Evolutionary conservation across 2,113 vertebrate genomes (phyloP).

Genomic region (Lagopus leucura): DNA sequence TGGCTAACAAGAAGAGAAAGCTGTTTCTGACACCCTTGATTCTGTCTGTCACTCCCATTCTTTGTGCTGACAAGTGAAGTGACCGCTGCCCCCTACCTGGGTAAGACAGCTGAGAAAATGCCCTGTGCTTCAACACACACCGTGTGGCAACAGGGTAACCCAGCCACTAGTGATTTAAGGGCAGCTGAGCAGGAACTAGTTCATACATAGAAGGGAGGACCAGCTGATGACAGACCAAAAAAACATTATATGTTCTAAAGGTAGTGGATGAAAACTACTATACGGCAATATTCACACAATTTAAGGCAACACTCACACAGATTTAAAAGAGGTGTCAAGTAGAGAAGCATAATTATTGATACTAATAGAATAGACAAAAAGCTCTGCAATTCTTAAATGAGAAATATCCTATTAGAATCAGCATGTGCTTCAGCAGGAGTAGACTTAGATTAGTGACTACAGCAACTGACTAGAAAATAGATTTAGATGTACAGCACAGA

Average conservation of each 20-base stretch:
- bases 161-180: background rate
- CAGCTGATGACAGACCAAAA: background rate
- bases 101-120: background rate
- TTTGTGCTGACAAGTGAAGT: background rate
- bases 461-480: background rate
- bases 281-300: background rate
- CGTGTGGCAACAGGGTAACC: background rate
- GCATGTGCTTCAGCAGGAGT: background rate
- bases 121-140: background rate
- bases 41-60: background rate
- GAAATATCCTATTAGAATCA: background rate
- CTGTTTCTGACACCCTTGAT: background rate
- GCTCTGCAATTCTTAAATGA: background rate
- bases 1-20: background rate
- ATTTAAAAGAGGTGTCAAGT: background rate
- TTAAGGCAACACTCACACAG: background rate
- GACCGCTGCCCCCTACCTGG: background rate
- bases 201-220: too few species aligned
- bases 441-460: background rate
- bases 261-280: background rate
- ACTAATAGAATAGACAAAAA: background rate
- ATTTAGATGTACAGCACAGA: background rate
- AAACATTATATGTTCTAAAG: background rate
- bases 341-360: background rate
- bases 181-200: background rate